Evolutionary conservation across 2,888 invertebrate genomes (phyloP).

Genomic region (Agrochola litura): DNA sequence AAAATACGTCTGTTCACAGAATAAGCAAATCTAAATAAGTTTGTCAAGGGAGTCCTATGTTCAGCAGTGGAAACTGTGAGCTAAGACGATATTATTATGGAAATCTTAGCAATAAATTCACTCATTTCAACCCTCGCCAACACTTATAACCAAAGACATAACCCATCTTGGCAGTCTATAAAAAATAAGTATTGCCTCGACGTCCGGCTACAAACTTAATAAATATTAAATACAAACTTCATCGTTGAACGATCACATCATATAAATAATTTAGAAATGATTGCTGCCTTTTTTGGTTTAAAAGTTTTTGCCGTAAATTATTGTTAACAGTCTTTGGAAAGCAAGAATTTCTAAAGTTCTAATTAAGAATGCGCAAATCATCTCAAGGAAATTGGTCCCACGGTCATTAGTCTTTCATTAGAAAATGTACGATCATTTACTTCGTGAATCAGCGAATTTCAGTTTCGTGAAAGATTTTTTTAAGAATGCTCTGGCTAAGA

Average conservation of each 20-base stretch:
- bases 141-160: neutral
- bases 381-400: conserved; percentile 27
- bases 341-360: conserved; percentile 2
- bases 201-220: neutral
- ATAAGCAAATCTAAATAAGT: neutral
- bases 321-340: neutral
- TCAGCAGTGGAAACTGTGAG: neutral
- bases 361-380: conserved; percentile 43
- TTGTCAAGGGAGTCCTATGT: too few species aligned
- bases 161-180: neutral
- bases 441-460: conserved; percentile 41
- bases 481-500: neutral
- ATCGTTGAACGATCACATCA: too few species aligned
- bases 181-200: neutral
- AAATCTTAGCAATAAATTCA: conserved; percentile 6
- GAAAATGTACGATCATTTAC: conserved; percentile 27
- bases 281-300: too few species aligned
- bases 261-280: too few species aligned
- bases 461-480: conserved; percentile 9
- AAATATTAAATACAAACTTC: too few species aligned
- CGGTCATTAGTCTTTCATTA: conserved; percentile 47
- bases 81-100: conserved; percentile 1
- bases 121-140: neutral
- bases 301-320: too few species aligned
- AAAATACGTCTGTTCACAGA: neutral